Conservation (phyloP, 2,797 vertebrate species). For the Zenarchopterus dispar region DNA sequence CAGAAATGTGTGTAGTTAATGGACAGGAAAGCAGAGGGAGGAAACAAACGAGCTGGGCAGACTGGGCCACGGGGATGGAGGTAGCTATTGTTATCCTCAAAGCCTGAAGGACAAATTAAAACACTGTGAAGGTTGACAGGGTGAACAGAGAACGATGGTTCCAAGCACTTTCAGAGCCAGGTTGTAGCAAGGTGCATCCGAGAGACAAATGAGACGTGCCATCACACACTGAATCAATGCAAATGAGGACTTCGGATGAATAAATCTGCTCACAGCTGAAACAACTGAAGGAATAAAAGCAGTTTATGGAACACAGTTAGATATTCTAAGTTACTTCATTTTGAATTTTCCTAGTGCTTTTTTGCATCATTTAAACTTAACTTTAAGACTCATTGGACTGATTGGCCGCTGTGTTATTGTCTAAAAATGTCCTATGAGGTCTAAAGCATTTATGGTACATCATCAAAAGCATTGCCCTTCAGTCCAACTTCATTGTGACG, state of each 20-base stretch:
- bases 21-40: slow-evolving; percentile 14
- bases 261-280: background rate
- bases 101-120: slow-evolving; percentile 51
- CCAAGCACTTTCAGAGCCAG: slow-evolving; percentile 23
- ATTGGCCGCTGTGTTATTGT: no score
- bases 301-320: background rate
- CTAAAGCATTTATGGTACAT: no score
- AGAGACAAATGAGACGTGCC: slow-evolving; percentile 25
- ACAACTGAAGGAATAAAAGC: background rate
- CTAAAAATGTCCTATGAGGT: no score
- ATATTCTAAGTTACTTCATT: background rate
- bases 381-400: no score
- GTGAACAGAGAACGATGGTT: slow-evolving; percentile 14
- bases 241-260: slow-evolving; percentile 9
- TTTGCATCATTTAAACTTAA: background rate
- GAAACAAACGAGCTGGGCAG: slow-evolving; percentile 26
- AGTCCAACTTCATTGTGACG: background rate
- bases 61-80: slow-evolving; percentile 23
- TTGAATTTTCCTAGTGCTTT: background rate
- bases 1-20: slow-evolving; percentile 15
- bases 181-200: slow-evolving; percentile 15
- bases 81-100: slow-evolving; percentile 39
- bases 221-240: slow-evolving; percentile 9
- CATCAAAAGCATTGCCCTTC: background rate
- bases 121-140: slow-evolving; percentile 31